Base-by-base conservation (phyloP, 1,140 invertebrate genomes). In the Drosophila rufa region DNA sequence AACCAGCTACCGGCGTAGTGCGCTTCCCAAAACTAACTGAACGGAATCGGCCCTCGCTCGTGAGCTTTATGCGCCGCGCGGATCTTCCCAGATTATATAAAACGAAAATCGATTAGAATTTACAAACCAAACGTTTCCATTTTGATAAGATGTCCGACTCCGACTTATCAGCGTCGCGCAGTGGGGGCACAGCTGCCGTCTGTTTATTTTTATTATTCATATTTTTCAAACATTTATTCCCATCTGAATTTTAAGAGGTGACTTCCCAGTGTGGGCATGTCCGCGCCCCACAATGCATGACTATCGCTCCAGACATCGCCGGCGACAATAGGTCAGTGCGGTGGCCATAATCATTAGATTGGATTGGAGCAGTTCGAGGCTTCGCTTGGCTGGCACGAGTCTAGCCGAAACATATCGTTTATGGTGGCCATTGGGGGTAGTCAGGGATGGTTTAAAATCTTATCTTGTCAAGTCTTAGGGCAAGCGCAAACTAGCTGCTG, bases 121-220 rank as follows among this genome's bases (percentile, higher is more conserved):
- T 50, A 43, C 27, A 56, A 58, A 45, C 25, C 51, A 60, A 83
- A 89, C 57, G 70, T 86, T 86, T 83, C 67, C 76, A 89, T 69
- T 40, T 66, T 89, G 83, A 86, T 87, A 83, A 83, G 75, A 51
- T 14, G 36, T 33, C 19, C 22, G 22, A 25, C 22, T 33, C 27
- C 1, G 12, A 14, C 25, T 43, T 73, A 73, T 73, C 69, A 73
- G 33, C 5, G n/a, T 3, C 17, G 38, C 27, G 4, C 27, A 8
- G 59, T 36, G 65, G 42, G 61, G 40, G 17, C 40, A 58, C 50
- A 73, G 66, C 51, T 58, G 66, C 53, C 36, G 25, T 19, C 2
- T 33, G 22, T 46, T 27, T 64, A 30, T 27, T 55, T 55, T 42
- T 53, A 15, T 36, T 38, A 51, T 42, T 48, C 4, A 51, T 43